Evolutionary conservation across 1,140 invertebrate genomes (phyloP).

Genomic region (Danaus melanippus): DNA sequence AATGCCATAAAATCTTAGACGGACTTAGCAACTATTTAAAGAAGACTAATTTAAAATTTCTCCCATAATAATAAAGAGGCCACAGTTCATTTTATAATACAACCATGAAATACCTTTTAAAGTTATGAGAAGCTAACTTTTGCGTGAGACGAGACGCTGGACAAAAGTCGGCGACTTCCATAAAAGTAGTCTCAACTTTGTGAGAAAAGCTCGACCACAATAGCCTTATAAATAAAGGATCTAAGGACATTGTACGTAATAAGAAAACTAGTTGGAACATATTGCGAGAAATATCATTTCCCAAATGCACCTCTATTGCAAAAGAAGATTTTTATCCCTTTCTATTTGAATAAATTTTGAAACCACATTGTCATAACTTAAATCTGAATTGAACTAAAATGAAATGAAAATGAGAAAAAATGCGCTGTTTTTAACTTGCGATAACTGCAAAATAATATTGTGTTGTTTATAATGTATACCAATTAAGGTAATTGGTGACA

Average conservation of each 20-base stretch:
- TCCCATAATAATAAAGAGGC: constrained; percentile 6
- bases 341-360: too few species aligned
- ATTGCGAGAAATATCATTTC: constrained; percentile 2
- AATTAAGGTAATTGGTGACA: not conserved
- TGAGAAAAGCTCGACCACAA: constrained; percentile 11
- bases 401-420: too few species aligned
- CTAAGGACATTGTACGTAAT: constrained; percentile 6
- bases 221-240: constrained; percentile 12
- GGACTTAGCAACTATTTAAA: not conserved
- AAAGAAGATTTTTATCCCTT: too few species aligned
- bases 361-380: too few species aligned
- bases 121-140: constrained; percentile 7
- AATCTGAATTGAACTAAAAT: too few species aligned
- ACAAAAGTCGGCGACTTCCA: constrained; percentile 9
- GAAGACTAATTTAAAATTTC: constrained; percentile 7
- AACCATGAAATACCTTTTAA: constrained; percentile 8
- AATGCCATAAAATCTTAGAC: too few species aligned
- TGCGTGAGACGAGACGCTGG: constrained; percentile 4
- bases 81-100: constrained; percentile 5
- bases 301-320: too few species aligned
- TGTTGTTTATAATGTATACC: too few species aligned
- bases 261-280: not conserved
- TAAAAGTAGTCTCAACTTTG: constrained; percentile 6
- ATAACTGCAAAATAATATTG: too few species aligned
- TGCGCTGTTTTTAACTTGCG: too few species aligned